Conservation (phyloP, 2,888 invertebrate species). For the Tenthredo livida region DNA sequence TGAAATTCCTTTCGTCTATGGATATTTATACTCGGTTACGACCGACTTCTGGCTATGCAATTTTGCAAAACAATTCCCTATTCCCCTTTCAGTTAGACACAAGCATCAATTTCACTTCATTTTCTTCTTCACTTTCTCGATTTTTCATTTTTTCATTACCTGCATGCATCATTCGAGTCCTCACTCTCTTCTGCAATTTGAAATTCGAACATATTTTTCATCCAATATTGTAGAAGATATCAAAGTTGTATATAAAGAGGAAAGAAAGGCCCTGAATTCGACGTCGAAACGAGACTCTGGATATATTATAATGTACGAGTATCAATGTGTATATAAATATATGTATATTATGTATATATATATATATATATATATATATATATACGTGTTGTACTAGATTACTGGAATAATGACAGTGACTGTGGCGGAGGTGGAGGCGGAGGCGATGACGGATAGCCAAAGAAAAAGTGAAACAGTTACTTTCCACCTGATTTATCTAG, state of each 20-base stretch:
- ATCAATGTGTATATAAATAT: neutral
- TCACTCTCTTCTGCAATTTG: too few relatives aligned
- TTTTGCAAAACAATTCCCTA: constrained; percentile 43
- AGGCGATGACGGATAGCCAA: constrained; percentile 40
- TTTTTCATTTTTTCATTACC: too few relatives aligned
- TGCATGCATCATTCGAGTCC: too few relatives aligned
- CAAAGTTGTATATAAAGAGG: neutral
- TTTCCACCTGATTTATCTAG: constrained; percentile 50
- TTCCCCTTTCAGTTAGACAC: neutral
- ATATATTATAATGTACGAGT: neutral
- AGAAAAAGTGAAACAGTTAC: constrained; percentile 51
- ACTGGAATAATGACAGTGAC: constrained; percentile 22
- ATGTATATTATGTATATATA: neutral
- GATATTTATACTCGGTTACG: constrained; percentile 40
- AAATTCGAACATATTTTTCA: too few relatives aligned
- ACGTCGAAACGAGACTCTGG: neutral
- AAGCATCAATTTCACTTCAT: neutral
- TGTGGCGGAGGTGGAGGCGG: constrained; percentile 27
- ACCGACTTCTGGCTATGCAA: constrained; percentile 37
- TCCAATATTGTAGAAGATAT: neutral
- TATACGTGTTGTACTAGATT: constrained; percentile 41
- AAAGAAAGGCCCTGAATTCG: constrained; percentile 18
- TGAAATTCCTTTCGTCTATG: constrained; percentile 40
- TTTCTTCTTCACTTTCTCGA: too few relatives aligned
- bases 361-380: neutral